These are phyloP conservation scores for Holothuria leucospilota DNA, from an alignment of 53 echinoderm and acorn worm species.

Conservation along the genomic window DNA sequence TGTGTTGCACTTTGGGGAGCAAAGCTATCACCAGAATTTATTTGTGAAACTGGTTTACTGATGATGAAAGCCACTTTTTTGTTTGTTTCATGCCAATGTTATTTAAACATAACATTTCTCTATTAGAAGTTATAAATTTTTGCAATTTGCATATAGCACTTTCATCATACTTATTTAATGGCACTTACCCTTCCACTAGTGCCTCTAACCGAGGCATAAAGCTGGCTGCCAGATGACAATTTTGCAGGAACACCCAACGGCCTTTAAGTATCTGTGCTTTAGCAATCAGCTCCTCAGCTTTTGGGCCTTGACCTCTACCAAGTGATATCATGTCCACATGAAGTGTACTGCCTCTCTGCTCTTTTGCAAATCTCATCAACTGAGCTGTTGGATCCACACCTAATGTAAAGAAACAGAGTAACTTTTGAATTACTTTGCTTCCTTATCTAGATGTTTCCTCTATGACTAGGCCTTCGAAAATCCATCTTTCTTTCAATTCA, in stretches of 20 bases:
- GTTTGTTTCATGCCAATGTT: too few species aligned
- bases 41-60: too few species aligned
- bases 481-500: too few species aligned
- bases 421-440: neutral
- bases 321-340: constrained; percentile 97
- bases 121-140: too few species aligned
- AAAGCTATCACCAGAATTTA: too few species aligned
- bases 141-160: too few species aligned
- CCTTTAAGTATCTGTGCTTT: constrained; percentile 99
- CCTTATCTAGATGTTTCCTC: neutral
- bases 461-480: too few species aligned
- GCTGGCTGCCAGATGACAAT: constrained; percentile 97
- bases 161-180: neutral
- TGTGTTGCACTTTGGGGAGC: too few species aligned
- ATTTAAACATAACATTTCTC: too few species aligned
- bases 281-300: constrained; percentile 98
- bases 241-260: constrained; percentile 95
- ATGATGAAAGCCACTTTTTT: too few species aligned
- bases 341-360: constrained; percentile 88
- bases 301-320: constrained; percentile 96
- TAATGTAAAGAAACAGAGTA: constrained; percentile 10
- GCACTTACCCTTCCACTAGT: constrained; percentile 92
- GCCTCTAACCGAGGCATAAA: constrained; percentile 95
- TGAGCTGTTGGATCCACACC: constrained; percentile 98
- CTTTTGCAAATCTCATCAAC: constrained; percentile 95